These are phyloP conservation scores for Coracias cyanogaster DNA, from an alignment of 2,797 vertebrate species.

Conservation along the genomic window DNA sequence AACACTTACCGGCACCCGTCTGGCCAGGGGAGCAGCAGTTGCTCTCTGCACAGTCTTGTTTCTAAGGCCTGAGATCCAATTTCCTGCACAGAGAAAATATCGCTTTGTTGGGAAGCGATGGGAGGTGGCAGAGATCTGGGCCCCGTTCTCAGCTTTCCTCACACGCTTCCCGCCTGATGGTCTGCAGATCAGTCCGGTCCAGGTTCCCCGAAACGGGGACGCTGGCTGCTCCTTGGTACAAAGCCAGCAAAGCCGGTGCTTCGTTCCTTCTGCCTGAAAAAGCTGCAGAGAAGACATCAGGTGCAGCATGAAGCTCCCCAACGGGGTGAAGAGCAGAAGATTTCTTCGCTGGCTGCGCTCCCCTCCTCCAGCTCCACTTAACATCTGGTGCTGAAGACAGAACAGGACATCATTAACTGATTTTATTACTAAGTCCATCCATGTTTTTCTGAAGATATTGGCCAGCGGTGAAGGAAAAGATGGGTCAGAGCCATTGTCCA, in stretches of 20 bases:
- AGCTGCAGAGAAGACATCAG: background rate
- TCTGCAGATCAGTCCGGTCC: background rate
- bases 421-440: background rate
- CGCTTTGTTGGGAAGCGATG: background rate
- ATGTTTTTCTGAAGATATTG: background rate
- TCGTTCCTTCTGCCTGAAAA: background rate
- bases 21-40: background rate
- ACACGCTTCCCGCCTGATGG: background rate
- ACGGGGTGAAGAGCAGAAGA: accelerated
- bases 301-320: background rate
- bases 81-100: background rate
- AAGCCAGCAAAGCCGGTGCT: accelerated
- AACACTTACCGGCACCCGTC: background rate
- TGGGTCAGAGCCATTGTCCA: background rate
- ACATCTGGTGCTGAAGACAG: background rate
- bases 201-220: accelerated
- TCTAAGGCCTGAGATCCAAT: background rate
- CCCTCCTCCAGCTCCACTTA: background rate
- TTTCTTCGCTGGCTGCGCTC: background rate
- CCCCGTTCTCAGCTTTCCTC: background rate
- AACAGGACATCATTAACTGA: background rate
- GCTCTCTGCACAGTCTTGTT: background rate
- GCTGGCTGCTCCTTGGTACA: background rate
- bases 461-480: background rate
- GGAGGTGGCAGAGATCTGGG: background rate